Conservation (phyloP, 1,140 invertebrate species). For the Maniola jurtina region DNA sequence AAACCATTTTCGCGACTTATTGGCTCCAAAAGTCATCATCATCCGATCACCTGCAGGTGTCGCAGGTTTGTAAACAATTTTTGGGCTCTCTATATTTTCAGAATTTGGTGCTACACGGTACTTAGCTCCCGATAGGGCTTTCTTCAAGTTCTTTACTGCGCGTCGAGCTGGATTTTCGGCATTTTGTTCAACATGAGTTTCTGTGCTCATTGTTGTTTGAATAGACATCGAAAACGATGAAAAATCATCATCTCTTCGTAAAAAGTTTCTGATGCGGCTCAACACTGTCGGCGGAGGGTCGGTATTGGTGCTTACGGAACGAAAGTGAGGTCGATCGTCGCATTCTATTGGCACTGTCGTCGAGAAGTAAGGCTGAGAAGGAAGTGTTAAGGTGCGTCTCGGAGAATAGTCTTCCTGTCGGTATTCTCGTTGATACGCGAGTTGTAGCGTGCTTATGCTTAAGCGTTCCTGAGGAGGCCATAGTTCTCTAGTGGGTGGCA, state of each 20-base stretch:
- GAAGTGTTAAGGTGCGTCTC: conserved; percentile 50
- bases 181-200: conserved; percentile 29
- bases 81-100: conserved; percentile 61
- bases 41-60: conserved; percentile 64
- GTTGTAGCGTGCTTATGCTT: conserved; percentile 69
- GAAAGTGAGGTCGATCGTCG: conserved; percentile 46
- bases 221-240: conserved; percentile 35
- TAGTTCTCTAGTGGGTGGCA: conserved; percentile 64
- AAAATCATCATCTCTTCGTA: conserved; percentile 39
- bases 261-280: conserved; percentile 36
- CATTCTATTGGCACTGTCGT: conserved; percentile 44
- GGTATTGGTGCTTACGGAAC: conserved; percentile 70
- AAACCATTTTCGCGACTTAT: conserved; percentile 50
- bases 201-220: conserved; percentile 25
- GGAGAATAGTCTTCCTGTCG: conserved; percentile 53
- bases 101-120: conserved; percentile 59
- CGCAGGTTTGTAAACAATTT: conserved; percentile 63
- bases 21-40: conserved; percentile 61
- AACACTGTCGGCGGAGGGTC: conserved; percentile 56
- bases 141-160: conserved; percentile 54
- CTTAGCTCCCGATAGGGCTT: conserved; percentile 56
- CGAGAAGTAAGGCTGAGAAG: conserved; percentile 47
- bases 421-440: conserved; percentile 60
- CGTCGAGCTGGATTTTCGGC: conserved; percentile 47
- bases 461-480: conserved; percentile 62